Base-by-base conservation (phyloP, 2,113 vertebrate genomes). In the Tautogolabrus adspersus region DNA sequence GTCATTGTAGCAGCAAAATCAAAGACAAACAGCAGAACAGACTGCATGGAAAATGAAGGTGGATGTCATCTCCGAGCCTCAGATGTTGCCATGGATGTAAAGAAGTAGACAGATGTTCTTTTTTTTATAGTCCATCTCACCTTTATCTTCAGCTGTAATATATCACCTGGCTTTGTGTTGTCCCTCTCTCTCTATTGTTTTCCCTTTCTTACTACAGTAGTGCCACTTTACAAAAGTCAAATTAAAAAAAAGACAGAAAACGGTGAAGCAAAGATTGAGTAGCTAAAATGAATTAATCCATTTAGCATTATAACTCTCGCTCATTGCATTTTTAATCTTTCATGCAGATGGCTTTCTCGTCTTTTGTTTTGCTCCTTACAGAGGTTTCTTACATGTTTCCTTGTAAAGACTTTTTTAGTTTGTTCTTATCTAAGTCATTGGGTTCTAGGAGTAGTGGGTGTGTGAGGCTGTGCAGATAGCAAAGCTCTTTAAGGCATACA, bases 11-110 rank as follows among this genome's bases (percentile, higher is more conserved):
- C 51, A 66, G 55, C 46, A 62, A 64, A 75, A 86, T 89, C 82
- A 81, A 87, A 88, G 77, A 75, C 58, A 54, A 57, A 58, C 60
- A 54, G 70, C 38, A 46, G 66, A 81, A 44, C 40, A 69, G 49
- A 49, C 10, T 2, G 44, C 46, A 55, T 40, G 19, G 40, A 59
- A 40, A 64, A 15, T 38, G 21, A 56, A 46, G 62, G 40, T 75
- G 73, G 40, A 23, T 57, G 47, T 76, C 68, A 58, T 22, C 18
- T 7, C 57, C 30, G 42, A 75, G 46, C 44, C 26, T 84, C 23
- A 66, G 62, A 77, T 83, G 78, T 82, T 72, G 51, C 62, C 67
- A 70, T 37, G 59, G 64, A 77, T 18, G 60, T 69, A 47, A 60
- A 60, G 75, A 71, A 56, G 44, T 68, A 13, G 40, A 60, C 52